Evolutionary conservation across 2,797 vertebrate species (phyloP), one percentile per base, ranked within the genome.

Genomic region (Synaphobranchus kaupii): DNA sequence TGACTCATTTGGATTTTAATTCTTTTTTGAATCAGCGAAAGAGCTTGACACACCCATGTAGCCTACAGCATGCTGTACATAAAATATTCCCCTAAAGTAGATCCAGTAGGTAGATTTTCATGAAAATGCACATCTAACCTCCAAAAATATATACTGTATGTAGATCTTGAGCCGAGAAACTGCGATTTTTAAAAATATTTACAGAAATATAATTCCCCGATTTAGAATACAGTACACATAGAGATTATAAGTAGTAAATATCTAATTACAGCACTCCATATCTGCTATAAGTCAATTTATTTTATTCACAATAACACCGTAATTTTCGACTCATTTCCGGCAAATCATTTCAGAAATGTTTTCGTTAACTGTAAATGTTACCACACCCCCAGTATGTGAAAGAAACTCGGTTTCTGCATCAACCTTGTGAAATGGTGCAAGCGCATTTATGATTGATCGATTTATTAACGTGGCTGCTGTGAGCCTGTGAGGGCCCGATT

Each of bases 1-100:
- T 56, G 28, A 73, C 50, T 87, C 71, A 52, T 52, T 25, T 44
- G 28, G 39, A 81, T 87, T 87, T 54, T 58, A 86, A 83, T 80
- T 68, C 47, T 86, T 86, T 78, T 86, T 31, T 50, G 73, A 56
- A 25, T 39, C 63, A 20, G 86, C 54, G 58, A 83, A 87, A 48
- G 48, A 28, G 63, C 60, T 82, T 84, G 28, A 68, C 63, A 71
- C 31, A 31, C 81, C 81, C 86, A 81, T 66, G 52, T 84, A 66
- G 63, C 81, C 60, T 87, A 52, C 60, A 68, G 34, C 0, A 22
- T 17, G 52, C 52, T 34, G 28, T 71, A 87, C 50, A 81, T 60
- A 80, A 52, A 86, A 66, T 86, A 82, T 50, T 50, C 47, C 86
- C 48, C 58, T 68, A 83, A 83, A 52, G 34, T 84, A 58, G 12